A percentile compares a stretch with the other conserved stretches of the same genome.
These are phyloP conservation scores for Zaprionus kolodkinae DNA, from an alignment of 1,140 invertebrate species.

Conservation along the genomic window DNA sequence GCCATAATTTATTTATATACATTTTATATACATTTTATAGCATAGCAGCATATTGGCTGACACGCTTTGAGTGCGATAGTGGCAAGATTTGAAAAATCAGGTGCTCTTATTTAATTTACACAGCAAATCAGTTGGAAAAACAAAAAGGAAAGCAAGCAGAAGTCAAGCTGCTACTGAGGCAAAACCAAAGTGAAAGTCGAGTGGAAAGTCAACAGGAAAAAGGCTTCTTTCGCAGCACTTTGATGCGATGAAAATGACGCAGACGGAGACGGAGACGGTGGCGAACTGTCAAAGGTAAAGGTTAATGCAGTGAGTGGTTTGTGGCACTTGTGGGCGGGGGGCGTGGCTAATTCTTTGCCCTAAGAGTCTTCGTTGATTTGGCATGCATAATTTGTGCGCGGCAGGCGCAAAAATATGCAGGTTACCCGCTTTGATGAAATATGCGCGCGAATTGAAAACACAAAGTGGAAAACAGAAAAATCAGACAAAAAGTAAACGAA, in stretches of 20 bases:
- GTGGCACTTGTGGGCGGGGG: background rate
- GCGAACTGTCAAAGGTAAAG: constrained; percentile 16
- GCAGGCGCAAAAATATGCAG: constrained; percentile 74
- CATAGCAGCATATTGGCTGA: background rate
- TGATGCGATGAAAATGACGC: constrained; percentile 44
- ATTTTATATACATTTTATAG: background rate
- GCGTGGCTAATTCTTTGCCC: constrained; percentile 28
- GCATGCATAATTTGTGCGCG: constrained; percentile 71
- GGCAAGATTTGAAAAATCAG: constrained; percentile 25
- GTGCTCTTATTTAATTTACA: constrained; percentile 68
- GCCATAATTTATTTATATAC: background rate
- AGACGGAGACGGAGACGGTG: background rate
- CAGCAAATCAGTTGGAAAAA: constrained; percentile 58
- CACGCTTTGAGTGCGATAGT: constrained; percentile 4
- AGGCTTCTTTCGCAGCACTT: constrained; percentile 59
- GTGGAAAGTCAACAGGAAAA: constrained; percentile 62
- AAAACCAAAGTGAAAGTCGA: constrained; percentile 46
- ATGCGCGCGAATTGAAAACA: constrained; percentile 55
- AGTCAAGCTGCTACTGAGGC: background rate
- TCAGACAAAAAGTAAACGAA: constrained; percentile 10
- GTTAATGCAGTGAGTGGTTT: constrained; percentile 63
- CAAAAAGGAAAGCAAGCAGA: constrained; percentile 35
- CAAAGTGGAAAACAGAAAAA: constrained; percentile 9
- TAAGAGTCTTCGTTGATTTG: constrained; percentile 57
- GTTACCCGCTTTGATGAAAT: constrained; percentile 74